Percentiles rank a stretch among this genome's conserved stretches.
These are phyloP conservation scores for Tokudaia tokunoshimensis DNA, from an alignment of 2,797 vertebrate species.

Conservation along the genomic window DNA sequence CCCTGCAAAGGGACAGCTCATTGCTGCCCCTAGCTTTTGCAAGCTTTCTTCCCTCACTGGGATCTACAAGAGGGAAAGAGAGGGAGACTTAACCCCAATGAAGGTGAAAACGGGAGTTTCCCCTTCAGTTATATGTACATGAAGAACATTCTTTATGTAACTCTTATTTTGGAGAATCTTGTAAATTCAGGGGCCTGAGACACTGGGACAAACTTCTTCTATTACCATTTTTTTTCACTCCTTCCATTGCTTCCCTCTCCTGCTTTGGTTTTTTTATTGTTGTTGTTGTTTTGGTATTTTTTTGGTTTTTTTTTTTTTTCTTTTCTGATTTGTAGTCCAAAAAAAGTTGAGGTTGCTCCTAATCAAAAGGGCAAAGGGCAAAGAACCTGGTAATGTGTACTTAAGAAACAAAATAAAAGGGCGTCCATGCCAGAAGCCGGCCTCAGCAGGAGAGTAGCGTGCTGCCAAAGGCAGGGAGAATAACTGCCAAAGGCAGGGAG, in stretches of 20 bases:
- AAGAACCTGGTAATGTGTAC: neutral
- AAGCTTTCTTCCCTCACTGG: neutral
- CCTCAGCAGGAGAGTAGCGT: neutral
- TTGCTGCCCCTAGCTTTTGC: neutral
- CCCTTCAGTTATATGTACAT: neutral
- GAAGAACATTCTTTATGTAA: slow-evolving; percentile 47
- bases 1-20: neutral
- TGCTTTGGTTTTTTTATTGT: too few relatives aligned
- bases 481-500: slow-evolving; percentile 20
- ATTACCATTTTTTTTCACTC: neutral
- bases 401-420: slow-evolving; percentile 8
- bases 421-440: neutral
- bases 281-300: too few relatives aligned
- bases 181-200: slow-evolving; percentile 2
- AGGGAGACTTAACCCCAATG: neutral
- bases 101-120: neutral
- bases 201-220: slow-evolving; percentile 6
- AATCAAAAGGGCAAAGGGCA: neutral
- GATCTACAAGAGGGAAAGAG: neutral
- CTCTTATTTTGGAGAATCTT: slow-evolving; percentile 4
- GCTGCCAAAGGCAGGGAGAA: neutral
- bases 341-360: neutral
- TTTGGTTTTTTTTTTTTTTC: neutral
- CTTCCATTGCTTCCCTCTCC: neutral
- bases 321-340: neutral